These are phyloP conservation scores for Cecidostiba fungosa DNA, from an alignment of 2,888 invertebrate species.

Conservation along the genomic window DNA sequence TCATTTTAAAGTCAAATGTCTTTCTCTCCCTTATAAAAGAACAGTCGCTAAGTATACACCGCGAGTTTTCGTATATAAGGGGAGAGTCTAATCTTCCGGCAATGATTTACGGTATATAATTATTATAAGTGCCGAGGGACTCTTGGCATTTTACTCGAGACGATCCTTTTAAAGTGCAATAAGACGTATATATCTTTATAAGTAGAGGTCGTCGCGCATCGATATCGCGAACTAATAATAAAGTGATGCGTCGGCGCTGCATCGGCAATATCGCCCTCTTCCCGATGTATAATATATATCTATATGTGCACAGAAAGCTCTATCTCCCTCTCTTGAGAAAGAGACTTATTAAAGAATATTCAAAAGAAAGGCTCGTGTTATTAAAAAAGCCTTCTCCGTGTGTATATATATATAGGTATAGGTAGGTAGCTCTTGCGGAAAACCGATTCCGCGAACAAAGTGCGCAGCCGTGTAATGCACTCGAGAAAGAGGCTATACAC, in stretches of 20 bases:
- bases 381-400: background rate
- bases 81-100: background rate
- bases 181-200: background rate
- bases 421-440: background rate
- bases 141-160: background rate
- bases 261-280: background rate
- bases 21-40: slow-evolving; percentile 26
- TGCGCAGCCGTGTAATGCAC: background rate
- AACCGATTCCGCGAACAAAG: background rate
- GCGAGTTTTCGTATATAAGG: too few species aligned
- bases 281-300: background rate
- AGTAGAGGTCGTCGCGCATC: background rate
- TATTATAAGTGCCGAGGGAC: too few species aligned
- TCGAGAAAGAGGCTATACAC: background rate
- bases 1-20: slow-evolving; percentile 56
- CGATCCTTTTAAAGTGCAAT: background rate
- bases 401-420: background rate
- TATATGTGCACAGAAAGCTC: background rate
- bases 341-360: background rate
- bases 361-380: background rate
- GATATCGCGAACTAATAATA: slow-evolving; percentile 37
- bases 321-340: background rate
- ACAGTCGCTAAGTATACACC: background rate
- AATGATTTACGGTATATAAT: background rate
- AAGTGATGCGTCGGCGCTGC: slow-evolving; percentile 16